A percentile compares a stretch with the other conserved stretches of the same genome.
Conservation (phyloP, 1,140 invertebrate species). For the Cyphomyrmex costatus region DNA sequence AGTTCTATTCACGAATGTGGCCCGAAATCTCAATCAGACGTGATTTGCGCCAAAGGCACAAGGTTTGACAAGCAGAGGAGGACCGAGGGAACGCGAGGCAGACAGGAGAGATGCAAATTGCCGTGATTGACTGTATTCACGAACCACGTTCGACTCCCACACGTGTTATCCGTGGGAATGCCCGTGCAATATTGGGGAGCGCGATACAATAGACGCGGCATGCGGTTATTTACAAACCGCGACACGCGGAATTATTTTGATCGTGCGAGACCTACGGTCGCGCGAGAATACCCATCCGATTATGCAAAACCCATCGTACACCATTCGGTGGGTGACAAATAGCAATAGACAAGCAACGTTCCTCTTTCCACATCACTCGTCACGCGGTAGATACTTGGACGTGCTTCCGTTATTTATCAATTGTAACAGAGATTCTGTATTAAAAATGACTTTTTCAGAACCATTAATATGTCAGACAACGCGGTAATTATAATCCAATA, state of each 20-base stretch:
- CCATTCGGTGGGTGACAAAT: neutral
- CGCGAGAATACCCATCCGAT: constrained; percentile 19
- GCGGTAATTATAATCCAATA: neutral
- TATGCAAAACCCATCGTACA: constrained; percentile 11
- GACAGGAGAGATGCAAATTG: constrained; percentile 80
- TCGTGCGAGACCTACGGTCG: constrained; percentile 12
- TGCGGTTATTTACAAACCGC: constrained; percentile 58
- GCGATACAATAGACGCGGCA: constrained; percentile 44
- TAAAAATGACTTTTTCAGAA: neutral
- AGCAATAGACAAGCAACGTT: constrained; percentile 2
- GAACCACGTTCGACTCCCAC: constrained; percentile 68
- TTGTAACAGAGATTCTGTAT: neutral
- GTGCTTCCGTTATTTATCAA: neutral
- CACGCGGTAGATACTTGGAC: neutral
- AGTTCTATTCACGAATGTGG: constrained; percentile 81
- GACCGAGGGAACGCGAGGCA: constrained; percentile 25
- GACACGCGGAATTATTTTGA: constrained; percentile 48
- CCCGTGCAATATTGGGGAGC: constrained; percentile 36
- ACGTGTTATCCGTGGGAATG: constrained; percentile 14
- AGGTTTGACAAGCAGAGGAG: constrained; percentile 69
- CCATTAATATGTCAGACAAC: neutral
- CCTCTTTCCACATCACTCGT: neutral
- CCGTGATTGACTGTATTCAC: constrained; percentile 79
- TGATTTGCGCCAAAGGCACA: constrained; percentile 80
- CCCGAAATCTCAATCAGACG: constrained; percentile 81